phyloP scores from a whole-genome alignment of 2,888 invertebrate species.

The Xylota segnis region DNA sequence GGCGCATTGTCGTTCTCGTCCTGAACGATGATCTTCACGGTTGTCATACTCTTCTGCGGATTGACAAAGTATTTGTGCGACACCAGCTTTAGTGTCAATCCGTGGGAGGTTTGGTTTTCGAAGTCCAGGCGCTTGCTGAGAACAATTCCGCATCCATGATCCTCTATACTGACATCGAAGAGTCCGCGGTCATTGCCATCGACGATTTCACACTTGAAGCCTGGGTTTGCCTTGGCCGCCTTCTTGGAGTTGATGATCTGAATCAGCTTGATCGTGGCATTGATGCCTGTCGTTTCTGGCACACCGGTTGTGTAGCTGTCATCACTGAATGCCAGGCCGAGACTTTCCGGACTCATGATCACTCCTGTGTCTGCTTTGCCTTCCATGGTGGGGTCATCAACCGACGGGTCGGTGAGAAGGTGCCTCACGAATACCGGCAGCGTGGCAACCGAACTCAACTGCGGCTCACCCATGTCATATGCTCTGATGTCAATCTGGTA shows the following conservation, averaged over 20 bases:
- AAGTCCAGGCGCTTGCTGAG: conserved; percentile 91
- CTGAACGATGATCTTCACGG: conserved; percentile 91
- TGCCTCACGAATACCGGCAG: conserved; percentile 94
- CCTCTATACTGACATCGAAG: conserved; percentile 90
- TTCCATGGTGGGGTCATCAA: conserved; percentile 83
- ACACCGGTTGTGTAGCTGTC: conserved; percentile 93
- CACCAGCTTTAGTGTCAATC: conserved; percentile 90
- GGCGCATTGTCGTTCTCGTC: conserved; percentile 97
- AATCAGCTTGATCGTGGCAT: conserved; percentile 83
- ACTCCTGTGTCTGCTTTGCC: conserved; percentile 80
- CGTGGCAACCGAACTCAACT: conserved; percentile 92
- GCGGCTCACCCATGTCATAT: conserved; percentile 94
- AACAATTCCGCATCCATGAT: conserved; percentile 93
- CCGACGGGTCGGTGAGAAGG: conserved; percentile 89
- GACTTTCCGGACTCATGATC: conserved; percentile 82
- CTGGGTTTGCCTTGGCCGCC: conserved; percentile 81
- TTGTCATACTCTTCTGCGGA: conserved; percentile 90
- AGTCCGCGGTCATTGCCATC: conserved; percentile 88
- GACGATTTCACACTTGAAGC: conserved; percentile 92
- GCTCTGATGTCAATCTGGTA: conserved; percentile 95
- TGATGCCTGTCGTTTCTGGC: conserved; percentile 87
- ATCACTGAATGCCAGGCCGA: conserved; percentile 94
- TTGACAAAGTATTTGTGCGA: conserved; percentile 93
- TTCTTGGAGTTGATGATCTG: conserved; percentile 84
- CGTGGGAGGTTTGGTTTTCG: conserved; percentile 90